Base-by-base conservation (phyloP, 2,888 invertebrate genomes). In the Melanostoma scalare region DNA sequence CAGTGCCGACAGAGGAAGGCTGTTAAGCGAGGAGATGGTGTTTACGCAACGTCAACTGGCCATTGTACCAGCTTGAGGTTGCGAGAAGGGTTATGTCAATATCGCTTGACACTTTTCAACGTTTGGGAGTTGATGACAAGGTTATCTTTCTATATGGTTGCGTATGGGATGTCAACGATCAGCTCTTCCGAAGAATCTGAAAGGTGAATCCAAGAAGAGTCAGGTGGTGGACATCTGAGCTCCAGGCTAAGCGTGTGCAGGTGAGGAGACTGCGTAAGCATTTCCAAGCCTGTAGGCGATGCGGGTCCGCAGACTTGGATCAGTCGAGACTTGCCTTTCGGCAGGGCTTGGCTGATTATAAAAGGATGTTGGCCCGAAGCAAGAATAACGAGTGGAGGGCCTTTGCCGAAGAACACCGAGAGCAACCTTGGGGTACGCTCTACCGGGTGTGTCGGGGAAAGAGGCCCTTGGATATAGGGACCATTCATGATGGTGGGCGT, bases 121-220 rank as follows among this genome's bases (percentile, higher is more conserved):
- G 30, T 30, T 36, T 63, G 63, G 44, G 20, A 6, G 38, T 63
- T 35, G 46, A 63, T 38, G 35, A 48, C 10, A 46, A 63, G 63
- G 33, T 63, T 46, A 44, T 36, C 9, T 9, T 30, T 30, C 4
- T 63, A 5, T 36, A 63, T 63, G 36, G 10, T 35, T 55, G 55
- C 9, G 31, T 55, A 38, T 55, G 55, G 10, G 5, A 10, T 10
- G 55, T 63, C 9, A 63, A 63, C 20, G 63, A 63, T 36, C 48
- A 3, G 10, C 46, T 9, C 6, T 36, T 63, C 9, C 10, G 48
- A 6, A 44, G 46, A 31, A 36, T 33, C 50, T 46, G 46, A 3
- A 20, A 48, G 63, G 35, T 38, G 10, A 4, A 50, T 50, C 50
- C 50, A 8, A 50, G 20, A 6, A 50, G 48, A 30, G 48, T 48